Conservation (phyloP, 2,113 vertebrate genomes). For the Columba janthina region DNA sequence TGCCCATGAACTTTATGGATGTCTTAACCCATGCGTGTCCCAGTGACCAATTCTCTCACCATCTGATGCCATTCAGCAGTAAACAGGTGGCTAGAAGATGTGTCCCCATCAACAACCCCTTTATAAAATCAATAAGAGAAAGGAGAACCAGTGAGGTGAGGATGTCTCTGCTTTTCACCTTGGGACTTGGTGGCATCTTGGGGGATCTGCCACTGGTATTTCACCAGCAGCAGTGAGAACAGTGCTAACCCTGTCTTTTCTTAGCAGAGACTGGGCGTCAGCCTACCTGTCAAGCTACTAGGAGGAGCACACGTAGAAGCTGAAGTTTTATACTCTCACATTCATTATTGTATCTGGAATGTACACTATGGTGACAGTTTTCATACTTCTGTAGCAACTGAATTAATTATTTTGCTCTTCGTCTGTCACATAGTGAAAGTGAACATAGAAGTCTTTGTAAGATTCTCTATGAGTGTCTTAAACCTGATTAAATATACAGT, state of each 20-base stretch:
- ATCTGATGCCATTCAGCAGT: neutral
- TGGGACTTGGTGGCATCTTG: neutral
- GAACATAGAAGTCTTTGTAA: neutral
- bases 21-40: neutral
- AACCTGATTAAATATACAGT: neutral
- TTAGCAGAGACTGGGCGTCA: neutral
- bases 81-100: neutral
- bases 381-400: neutral
- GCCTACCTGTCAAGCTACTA: neutral
- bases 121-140: neutral
- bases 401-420: slow-evolving; percentile 24
- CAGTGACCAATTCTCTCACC: neutral
- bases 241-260: neutral
- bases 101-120: neutral
- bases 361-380: neutral
- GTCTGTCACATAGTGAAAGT: slow-evolving; percentile 36
- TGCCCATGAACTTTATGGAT: neutral
- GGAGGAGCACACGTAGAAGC: neutral
- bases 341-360: slow-evolving; percentile 21
- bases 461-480: slow-evolving; percentile 28
- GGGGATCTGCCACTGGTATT: neutral
- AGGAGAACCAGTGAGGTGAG: neutral
- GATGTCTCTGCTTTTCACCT: neutral
- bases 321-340: neutral
- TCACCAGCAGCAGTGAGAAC: neutral